Conservation (phyloP, 2,888 invertebrate genomes). For the Synanthedon formicaeformis region DNA sequence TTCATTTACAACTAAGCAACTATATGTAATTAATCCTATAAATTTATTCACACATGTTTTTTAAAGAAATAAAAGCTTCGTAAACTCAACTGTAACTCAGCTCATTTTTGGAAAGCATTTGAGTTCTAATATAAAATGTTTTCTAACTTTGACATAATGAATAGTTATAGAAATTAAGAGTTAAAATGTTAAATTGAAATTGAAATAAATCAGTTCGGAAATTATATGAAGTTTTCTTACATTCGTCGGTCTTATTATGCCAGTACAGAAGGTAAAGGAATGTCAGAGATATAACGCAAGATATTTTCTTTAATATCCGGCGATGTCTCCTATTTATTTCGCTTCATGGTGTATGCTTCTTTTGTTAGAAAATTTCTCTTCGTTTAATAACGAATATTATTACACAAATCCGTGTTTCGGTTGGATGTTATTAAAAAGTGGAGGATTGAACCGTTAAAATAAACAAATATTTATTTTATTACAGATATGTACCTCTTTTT, state of each 20-base stretch:
- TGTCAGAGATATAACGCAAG: neutral
- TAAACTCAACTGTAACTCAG: too few species aligned
- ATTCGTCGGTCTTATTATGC: neutral
- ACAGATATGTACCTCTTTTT: too few species aligned
- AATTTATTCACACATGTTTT: too few species aligned
- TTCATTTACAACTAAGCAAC: too few species aligned
- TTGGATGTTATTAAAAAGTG: too few species aligned
- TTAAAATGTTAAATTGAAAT: neutral
- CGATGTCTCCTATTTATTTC: conserved; percentile 7
- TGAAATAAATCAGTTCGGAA: neutral
- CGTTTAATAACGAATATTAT: neutral
- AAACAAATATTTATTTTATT: too few species aligned
- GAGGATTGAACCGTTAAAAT: too few species aligned
- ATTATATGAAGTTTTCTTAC: neutral
- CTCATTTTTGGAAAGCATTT: too few species aligned
- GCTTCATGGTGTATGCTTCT: conserved; percentile 1
- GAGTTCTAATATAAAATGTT: too few species aligned
- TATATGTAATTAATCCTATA: too few species aligned
- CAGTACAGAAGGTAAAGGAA: neutral
- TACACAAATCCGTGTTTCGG: neutral
- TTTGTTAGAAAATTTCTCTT: neutral
- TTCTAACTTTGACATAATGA: too few species aligned
- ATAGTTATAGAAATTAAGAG: neutral
- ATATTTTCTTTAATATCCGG: conserved; percentile 12
- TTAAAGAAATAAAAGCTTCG: too few species aligned